A percentile compares a stretch with the other conserved stretches of the same genome.
Evolutionary conservation across 2,888 invertebrate species (phyloP).

Genomic region (Ectemnius cavifrons): DNA sequence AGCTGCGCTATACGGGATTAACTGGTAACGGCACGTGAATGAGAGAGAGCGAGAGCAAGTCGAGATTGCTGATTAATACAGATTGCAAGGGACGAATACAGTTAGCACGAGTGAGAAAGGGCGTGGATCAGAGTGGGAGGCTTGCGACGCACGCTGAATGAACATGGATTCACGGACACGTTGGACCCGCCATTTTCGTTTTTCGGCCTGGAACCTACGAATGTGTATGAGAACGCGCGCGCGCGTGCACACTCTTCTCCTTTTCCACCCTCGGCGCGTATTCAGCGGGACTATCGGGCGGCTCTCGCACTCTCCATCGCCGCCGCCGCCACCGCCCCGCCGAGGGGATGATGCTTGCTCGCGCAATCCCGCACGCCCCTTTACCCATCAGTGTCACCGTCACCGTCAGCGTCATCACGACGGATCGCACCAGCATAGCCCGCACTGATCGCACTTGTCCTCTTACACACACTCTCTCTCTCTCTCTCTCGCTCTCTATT

Average conservation of each 20-base stretch:
- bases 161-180: conserved; percentile 7
- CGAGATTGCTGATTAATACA: conserved; percentile 15
- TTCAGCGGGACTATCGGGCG: conserved; percentile 1
- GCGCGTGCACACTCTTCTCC: conserved; percentile 27
- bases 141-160: not conserved
- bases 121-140: too few relatives aligned
- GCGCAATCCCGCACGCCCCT: conserved; percentile 36
- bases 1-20: not conserved
- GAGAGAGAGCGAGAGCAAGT: not conserved
- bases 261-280: conserved; percentile 35
- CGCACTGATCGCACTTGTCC: not conserved
- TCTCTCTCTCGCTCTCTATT: conserved; percentile 25
- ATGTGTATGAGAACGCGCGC: not conserved
- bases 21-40: too few relatives aligned
- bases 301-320: too few relatives aligned
- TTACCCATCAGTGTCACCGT: conserved; percentile 13
- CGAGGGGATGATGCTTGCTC: conserved; percentile 37
- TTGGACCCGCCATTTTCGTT: conserved; percentile 56
- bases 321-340: not conserved
- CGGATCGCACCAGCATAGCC: not conserved
- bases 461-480: not conserved
- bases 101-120: too few relatives aligned
- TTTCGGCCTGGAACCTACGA: conserved; percentile 18
- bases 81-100: not conserved
- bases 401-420: conserved; percentile 1